Conservation (phyloP, 2,113 vertebrate genomes). For the Barbus barbus region DNA sequence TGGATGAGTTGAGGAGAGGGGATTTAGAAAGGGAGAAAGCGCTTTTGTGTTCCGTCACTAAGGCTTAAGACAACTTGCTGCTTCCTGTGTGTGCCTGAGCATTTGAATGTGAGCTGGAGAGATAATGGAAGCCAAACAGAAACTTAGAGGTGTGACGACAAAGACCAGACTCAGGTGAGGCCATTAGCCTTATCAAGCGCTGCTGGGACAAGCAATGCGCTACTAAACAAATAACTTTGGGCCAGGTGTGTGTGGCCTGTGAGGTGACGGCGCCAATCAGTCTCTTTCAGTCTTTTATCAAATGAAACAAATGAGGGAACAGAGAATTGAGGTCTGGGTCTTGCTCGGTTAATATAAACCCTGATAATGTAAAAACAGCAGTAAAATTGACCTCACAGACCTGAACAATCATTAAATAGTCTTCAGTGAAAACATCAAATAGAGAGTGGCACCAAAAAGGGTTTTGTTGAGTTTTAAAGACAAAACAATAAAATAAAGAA, state of each 20-base stretch:
- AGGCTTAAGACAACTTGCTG: conserved; percentile 28
- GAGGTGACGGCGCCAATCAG: background rate
- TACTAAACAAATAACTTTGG: conserved; percentile 41
- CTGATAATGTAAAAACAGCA: background rate
- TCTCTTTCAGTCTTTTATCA: background rate
- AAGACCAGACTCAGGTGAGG: conserved; percentile 34
- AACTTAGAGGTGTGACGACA: conserved; percentile 34
- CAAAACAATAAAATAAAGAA: too few relatives aligned
- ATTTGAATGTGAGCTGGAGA: conserved; percentile 6
- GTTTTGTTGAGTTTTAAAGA: too few relatives aligned
- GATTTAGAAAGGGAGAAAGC: conserved; percentile 26
- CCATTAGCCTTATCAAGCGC: conserved; percentile 38
- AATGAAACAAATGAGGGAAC: background rate
- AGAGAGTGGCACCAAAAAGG: background rate
- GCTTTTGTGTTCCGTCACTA: conserved; percentile 16
- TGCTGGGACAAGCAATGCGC: conserved; percentile 46
- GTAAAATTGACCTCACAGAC: background rate
- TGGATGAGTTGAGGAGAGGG: conserved; percentile 21
- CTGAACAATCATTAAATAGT: background rate
- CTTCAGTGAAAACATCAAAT: background rate
- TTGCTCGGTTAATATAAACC: conserved; percentile 3
- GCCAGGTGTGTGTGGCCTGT: conserved; percentile 36
- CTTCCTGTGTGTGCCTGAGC: conserved; percentile 30
- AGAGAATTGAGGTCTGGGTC: background rate
- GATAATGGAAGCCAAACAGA: conserved; percentile 41